These are phyloP conservation scores for Drosophila ficusphila DNA, from an alignment of 1,140 invertebrate genomes.

Conservation along the genomic window DNA sequence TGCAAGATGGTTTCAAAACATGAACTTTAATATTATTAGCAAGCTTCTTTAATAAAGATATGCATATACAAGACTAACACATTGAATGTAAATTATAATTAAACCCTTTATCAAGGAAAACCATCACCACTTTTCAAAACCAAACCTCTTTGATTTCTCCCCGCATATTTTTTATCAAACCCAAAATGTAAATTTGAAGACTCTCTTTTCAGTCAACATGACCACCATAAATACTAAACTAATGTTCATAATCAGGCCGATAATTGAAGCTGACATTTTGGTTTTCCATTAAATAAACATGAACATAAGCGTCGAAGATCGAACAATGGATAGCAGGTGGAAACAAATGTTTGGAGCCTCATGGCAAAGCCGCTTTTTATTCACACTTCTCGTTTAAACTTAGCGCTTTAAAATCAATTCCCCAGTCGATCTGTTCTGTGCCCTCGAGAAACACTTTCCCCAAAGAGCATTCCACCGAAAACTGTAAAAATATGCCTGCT, in stretches of 20 bases:
- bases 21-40: too few relatives aligned
- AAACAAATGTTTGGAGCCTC: conserved; percentile 5
- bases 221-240: conserved; percentile 26
- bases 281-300: conserved; percentile 19
- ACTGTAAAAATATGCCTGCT: conserved; percentile 62
- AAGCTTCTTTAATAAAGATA: too few relatives aligned
- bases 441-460: conserved; percentile 65
- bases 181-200: conserved; percentile 4
- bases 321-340: conserved; percentile 22
- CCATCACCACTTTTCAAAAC: too few relatives aligned
- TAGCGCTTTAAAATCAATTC: conserved; percentile 31
- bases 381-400: conserved; percentile 24
- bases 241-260: conserved; percentile 30
- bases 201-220: not conserved
- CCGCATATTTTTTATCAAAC: not conserved
- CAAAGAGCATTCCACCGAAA: conserved; percentile 29
- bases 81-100: too few relatives aligned
- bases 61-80: too few relatives aligned
- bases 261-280: conserved; percentile 24
- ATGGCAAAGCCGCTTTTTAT: conserved; percentile 11
- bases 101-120: too few relatives aligned
- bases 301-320: conserved; percentile 21
- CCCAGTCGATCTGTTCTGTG: not conserved
- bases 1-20: not conserved
- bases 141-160: not conserved